Conservation (phyloP, 1,140 invertebrate species). For the Psix sp. region DNA sequence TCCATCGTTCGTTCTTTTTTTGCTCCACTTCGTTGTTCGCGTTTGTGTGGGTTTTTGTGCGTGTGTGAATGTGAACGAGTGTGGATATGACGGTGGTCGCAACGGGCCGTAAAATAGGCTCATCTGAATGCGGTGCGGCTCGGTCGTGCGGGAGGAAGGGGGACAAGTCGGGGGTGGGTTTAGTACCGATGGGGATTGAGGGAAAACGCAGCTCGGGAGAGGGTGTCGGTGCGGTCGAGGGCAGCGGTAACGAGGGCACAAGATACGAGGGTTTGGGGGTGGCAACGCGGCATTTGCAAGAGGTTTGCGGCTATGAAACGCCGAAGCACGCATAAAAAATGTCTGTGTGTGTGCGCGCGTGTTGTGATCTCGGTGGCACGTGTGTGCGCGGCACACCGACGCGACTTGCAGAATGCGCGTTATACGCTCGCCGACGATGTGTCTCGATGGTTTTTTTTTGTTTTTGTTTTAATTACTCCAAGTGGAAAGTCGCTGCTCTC, state of each 20-base stretch:
- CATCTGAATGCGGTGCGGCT: conserved; percentile 67
- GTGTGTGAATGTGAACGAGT: conserved; percentile 11
- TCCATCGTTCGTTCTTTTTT: conserved; percentile 21
- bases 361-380: background rate
- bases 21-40: conserved; percentile 12
- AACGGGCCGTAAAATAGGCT: conserved; percentile 69
- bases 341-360: conserved; percentile 5
- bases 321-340: conserved; percentile 44
- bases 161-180: conserved; percentile 24
- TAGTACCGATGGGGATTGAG: conserved; percentile 52
- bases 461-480: conserved; percentile 18
- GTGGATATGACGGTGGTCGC: conserved; percentile 61
- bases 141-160: conserved; percentile 13
- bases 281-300: conserved; percentile 39
- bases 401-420: conserved; percentile 11
- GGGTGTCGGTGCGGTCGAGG: conserved; percentile 21
- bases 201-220: conserved; percentile 37
- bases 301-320: conserved; percentile 49
- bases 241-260: conserved; percentile 47
- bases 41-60: conserved; percentile 16
- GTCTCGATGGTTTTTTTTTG: conserved; percentile 15
- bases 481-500: conserved; percentile 1
- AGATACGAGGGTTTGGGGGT: conserved; percentile 40
- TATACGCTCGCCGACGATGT: conserved; percentile 7
- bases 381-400: conserved; percentile 7